phyloP scores from a whole-genome alignment of 2,113 vertebrate genomes.

The Saguinus imperator region DNA sequence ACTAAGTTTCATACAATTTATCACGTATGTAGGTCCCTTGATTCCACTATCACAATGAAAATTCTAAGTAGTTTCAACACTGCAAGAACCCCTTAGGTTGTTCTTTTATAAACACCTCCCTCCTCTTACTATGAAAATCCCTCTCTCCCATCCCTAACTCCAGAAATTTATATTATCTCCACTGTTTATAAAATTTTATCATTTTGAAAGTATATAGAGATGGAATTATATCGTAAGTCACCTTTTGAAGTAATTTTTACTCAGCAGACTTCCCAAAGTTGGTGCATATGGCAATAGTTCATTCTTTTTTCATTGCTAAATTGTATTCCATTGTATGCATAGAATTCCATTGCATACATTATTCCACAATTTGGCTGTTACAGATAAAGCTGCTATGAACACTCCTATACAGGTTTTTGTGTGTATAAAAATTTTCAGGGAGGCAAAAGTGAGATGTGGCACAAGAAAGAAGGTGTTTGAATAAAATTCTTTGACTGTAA shows the following conservation, averaged over 20 bases:
- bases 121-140: background rate
- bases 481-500: background rate
- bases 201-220: background rate
- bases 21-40: no score
- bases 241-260: background rate
- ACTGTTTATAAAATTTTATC: background rate
- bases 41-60: background rate
- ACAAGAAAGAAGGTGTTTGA: background rate
- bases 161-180: background rate
- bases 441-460: background rate
- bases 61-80: background rate
- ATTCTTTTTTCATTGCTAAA: background rate
- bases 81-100: background rate
- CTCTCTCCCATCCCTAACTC: background rate
- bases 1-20: background rate
- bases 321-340: background rate
- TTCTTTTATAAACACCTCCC: background rate
- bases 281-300: background rate
- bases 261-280: background rate
- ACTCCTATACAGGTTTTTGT: background rate
- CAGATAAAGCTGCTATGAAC: background rate
- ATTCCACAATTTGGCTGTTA: background rate
- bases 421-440: background rate
- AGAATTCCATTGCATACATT: background rate
- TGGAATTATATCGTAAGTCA: background rate